phyloP scores from a whole-genome alignment of 1,140 invertebrate genomes.

The Pseudomyrmex pallidus region DNA sequence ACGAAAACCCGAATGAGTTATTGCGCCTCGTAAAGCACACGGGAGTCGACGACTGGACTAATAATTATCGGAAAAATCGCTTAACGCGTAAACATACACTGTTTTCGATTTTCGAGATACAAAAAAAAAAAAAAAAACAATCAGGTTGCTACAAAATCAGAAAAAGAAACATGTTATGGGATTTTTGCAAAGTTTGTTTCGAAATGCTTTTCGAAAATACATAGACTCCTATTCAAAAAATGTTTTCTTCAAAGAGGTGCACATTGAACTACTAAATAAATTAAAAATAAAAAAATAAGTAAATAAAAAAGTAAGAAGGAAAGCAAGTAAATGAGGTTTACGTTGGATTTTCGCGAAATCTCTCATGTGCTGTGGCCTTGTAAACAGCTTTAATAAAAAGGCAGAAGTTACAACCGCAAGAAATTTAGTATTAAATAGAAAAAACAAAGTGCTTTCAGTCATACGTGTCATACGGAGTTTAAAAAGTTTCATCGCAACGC shows the following conservation, averaged over 20 bases:
- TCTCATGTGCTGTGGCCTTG: not conserved
- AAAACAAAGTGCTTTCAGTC: too few species aligned
- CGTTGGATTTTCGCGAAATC: not conserved
- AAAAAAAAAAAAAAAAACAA: not conserved
- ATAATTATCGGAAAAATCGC: slow-evolving; percentile 54
- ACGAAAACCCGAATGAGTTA: slow-evolving; percentile 62
- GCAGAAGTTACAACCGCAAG: too few species aligned
- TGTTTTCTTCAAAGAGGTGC: too few species aligned
- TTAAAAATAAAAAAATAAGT: too few species aligned
- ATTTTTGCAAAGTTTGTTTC: too few species aligned
- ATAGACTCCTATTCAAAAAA: too few species aligned
- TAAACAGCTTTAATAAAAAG: not conserved
- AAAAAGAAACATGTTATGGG: too few species aligned
- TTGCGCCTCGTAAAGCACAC: slow-evolving; percentile 61
- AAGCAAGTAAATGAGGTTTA: too few species aligned
- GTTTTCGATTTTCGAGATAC: not conserved
- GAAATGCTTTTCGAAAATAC: too few species aligned
- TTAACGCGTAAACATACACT: not conserved
- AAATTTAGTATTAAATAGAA: too few species aligned
- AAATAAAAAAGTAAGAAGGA: not conserved
- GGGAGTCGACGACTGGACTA: slow-evolving; percentile 1
- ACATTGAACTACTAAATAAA: too few species aligned
- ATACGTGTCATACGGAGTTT: too few species aligned
- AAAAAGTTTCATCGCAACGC: slow-evolving; percentile 16
- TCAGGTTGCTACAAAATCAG: not conserved